Conservation (phyloP, 2,888 invertebrate species). For the Lycia hirtaria region DNA sequence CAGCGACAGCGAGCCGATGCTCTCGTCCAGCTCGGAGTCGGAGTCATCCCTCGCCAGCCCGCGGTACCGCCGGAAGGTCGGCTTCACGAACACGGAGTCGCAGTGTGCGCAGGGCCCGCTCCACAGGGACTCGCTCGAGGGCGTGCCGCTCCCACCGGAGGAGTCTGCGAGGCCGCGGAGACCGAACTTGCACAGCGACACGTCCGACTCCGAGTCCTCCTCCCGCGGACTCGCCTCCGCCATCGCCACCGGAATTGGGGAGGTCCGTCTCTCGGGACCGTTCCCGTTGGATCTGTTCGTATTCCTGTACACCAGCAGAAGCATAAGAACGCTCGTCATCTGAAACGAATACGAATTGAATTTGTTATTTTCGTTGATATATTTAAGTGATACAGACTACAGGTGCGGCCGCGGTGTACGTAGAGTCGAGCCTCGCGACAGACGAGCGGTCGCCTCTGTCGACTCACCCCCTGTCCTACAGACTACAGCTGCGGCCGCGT, state of each 20-base stretch:
- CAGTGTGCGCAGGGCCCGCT: no score
- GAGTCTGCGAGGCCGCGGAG: conserved; percentile 73
- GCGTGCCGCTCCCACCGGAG: conserved; percentile 73
- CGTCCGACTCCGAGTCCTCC: conserved; percentile 77
- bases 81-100: conserved; percentile 76
- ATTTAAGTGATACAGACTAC: no score
- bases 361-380: no score
- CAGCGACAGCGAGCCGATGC: conserved; percentile 82
- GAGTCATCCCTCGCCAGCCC: conserved; percentile 74
- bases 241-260: conserved; percentile 66
- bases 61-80: conserved; percentile 74
- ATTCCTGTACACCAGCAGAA: conserved; percentile 65
- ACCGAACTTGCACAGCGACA: conserved; percentile 77
- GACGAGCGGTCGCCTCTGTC: no score
- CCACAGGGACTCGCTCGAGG: conserved; percentile 68
- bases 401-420: no score
- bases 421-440: no score
- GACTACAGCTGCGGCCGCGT: no score
- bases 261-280: conserved; percentile 45
- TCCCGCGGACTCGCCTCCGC: no score
- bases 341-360: conserved; percentile 43
- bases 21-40: conserved; percentile 82
- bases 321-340: conserved; percentile 63
- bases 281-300: conserved; percentile 53
- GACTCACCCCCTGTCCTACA: no score